Evolutionary conservation across 2,797 vertebrate genomes (phyloP).

Genomic region (Halcyon leucocephala): DNA sequence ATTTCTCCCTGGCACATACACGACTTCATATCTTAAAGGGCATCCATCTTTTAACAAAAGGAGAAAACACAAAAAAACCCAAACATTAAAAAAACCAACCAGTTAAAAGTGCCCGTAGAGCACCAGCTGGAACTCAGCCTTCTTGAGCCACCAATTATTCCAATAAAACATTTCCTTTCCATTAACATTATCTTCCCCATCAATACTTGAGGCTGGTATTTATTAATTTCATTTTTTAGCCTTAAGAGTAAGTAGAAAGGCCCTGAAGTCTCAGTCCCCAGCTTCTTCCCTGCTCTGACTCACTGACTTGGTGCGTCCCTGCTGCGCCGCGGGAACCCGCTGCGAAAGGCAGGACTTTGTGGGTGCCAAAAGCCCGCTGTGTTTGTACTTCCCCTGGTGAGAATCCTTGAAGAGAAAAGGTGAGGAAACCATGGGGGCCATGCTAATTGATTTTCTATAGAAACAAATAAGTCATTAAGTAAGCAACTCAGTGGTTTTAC

Average conservation of each 20-base stretch:
- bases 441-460: conserved; percentile 76
- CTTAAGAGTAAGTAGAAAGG: neutral
- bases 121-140: neutral
- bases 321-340: neutral
- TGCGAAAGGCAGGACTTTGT: neutral
- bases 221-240: neutral
- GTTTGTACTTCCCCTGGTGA: conserved; percentile 40
- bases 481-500: conserved; percentile 68
- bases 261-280: neutral
- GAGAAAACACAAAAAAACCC: fast-evolving
- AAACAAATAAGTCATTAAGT: conserved; percentile 75
- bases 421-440: conserved; percentile 60
- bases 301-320: neutral
- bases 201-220: neutral
- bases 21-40: neutral
- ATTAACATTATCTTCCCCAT: neutral
- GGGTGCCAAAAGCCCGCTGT: conserved; percentile 30
- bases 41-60: neutral
- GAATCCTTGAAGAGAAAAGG: conserved; percentile 64
- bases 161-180: neutral
- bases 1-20: neutral
- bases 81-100: neutral
- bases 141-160: neutral
- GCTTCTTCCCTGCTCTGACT: neutral
- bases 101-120: neutral